Percentiles rank a stretch among this genome's conserved stretches.
These are phyloP conservation scores for Spodoptera picta DNA, from an alignment of 2,888 invertebrate species.

Conservation along the genomic window DNA sequence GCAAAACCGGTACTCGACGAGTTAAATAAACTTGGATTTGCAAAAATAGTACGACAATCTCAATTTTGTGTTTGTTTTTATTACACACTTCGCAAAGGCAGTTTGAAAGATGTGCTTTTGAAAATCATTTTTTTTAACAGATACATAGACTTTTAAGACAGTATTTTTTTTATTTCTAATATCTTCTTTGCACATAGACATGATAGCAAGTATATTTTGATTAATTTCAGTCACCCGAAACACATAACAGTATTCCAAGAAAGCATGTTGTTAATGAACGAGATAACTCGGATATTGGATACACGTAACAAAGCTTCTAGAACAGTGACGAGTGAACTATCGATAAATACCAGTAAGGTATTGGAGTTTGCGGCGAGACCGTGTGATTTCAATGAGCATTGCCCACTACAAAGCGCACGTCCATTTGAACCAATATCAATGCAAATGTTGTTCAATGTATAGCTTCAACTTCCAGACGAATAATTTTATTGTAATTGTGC, in stretches of 20 bases:
- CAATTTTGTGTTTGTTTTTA: not conserved
- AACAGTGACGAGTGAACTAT: conserved; percentile 25
- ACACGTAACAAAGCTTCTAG: conserved; percentile 14
- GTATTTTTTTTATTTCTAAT: no score
- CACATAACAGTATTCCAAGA: not conserved
- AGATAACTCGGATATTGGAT: conserved; percentile 24
- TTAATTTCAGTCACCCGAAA: no score
- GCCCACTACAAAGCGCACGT: conserved; percentile 41
- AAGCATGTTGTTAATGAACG: conserved; percentile 1
- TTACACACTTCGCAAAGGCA: not conserved
- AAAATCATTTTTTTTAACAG: no score
- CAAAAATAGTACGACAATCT: no score
- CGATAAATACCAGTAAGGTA: conserved; percentile 31
- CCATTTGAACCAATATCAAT: conserved; percentile 50
- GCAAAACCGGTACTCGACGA: no score
- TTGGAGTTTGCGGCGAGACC: conserved; percentile 30
- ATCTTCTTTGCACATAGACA: no score
- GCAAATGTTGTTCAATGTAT: conserved; percentile 46
- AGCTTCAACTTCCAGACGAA: conserved; percentile 11
- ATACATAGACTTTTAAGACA: no score
- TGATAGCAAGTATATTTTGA: no score
- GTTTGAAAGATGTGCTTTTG: no score
- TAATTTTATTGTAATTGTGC: conserved; percentile 32
- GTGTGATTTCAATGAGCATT: conserved; percentile 50
- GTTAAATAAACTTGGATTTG: not conserved